A percentile compares a stretch with the other conserved stretches of the same genome.
phyloP scores from a whole-genome alignment of 2,888 invertebrate genomes.

The Dolichopus griseipennis region DNA sequence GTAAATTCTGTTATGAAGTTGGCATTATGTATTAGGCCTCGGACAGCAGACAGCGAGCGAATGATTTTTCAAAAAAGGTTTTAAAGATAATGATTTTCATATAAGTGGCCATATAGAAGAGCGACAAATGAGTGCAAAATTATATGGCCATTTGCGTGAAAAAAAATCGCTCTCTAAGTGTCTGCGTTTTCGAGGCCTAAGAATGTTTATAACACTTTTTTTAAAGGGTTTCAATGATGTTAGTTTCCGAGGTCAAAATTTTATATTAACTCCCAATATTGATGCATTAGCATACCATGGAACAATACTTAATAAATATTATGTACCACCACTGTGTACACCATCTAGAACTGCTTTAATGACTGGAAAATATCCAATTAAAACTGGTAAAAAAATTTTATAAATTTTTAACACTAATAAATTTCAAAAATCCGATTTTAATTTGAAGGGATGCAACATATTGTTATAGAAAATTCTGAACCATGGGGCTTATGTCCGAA shows the following conservation, averaged over 20 bases:
- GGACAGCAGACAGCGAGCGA: no score
- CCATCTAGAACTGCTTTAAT: constrained; percentile 74
- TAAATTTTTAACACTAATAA: no score
- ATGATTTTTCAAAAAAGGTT: no score
- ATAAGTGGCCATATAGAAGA: no score
- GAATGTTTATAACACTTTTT: no score
- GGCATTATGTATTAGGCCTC: no score
- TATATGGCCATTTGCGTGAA: no score
- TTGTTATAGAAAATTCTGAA: constrained; percentile 57
- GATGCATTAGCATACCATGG: constrained; percentile 79
- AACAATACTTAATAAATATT: constrained; percentile 68
- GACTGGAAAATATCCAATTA: constrained; percentile 81
- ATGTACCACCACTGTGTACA: constrained; percentile 77
- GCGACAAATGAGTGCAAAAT: no score
- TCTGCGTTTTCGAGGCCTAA: no score
- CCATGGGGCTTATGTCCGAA: constrained; percentile 62
- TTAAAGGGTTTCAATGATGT: constrained; percentile 85
- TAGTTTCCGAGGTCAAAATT: constrained; percentile 78
- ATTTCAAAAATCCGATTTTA: neutral
- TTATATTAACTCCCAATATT: constrained; percentile 84
- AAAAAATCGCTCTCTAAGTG: no score
- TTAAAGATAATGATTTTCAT: no score
- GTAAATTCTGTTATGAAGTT: no score
- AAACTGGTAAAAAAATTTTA: constrained; percentile 49
- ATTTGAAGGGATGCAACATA: constrained; percentile 58